A percentile compares a stretch with the other conserved stretches of the same genome.
phyloP scores from a whole-genome alignment of 2,797 vertebrate genomes.

The Manis javanica region DNA sequence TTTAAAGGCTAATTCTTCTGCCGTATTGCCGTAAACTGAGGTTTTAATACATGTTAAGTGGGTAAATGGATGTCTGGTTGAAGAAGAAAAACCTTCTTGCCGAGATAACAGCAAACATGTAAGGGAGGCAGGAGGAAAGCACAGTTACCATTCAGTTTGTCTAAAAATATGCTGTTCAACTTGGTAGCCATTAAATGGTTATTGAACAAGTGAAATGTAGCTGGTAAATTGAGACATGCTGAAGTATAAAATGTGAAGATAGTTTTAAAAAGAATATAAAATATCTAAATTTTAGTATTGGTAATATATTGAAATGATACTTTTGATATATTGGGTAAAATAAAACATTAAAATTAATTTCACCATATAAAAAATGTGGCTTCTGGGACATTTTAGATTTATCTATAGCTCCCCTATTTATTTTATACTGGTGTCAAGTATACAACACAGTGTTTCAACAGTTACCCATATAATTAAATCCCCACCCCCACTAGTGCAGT shows the following conservation, averaged over 20 bases:
- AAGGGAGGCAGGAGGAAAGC: not conserved
- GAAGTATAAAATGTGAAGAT: not conserved
- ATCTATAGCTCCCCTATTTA: not conserved
- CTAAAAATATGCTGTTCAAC: not conserved
- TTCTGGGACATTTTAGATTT: not conserved
- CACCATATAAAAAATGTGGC: not conserved
- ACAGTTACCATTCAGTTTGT: not conserved
- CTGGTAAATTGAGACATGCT: not conserved
- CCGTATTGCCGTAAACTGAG: not conserved
- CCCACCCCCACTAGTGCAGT: too few relatives aligned
- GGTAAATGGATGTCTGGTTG: not conserved
- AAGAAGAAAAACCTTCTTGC: not conserved
- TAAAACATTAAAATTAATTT: slow-evolving; percentile 26
- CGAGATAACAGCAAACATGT: not conserved
- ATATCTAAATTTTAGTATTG: not conserved
- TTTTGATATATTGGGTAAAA: not conserved
- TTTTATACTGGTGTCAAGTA: too few relatives aligned
- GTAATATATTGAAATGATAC: not conserved
- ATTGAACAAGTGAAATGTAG: not conserved
- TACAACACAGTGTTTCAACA: too few relatives aligned
- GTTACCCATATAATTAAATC: too few relatives aligned
- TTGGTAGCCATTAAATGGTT: not conserved
- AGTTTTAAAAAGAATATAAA: not conserved
- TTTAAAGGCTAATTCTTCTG: not conserved
- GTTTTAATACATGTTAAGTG: not conserved